Base-by-base conservation (phyloP, 2,797 vertebrate genomes). In the Balearica regulorum region DNA sequence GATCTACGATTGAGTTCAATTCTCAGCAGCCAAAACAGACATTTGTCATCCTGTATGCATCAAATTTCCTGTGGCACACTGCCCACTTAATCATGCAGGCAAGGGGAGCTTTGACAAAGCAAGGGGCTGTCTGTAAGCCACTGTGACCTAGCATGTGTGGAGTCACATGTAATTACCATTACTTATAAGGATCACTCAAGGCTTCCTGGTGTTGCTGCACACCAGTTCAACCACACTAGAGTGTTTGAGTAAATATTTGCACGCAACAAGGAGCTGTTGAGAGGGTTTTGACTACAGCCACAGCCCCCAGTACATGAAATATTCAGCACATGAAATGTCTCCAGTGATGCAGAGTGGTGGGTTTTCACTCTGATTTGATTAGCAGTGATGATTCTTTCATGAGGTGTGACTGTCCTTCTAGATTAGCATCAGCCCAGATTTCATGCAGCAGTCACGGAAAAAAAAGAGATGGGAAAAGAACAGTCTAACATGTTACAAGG, bases 311-410 rank as follows among this genome's bases (percentile, higher is more conserved):
- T 94, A 97, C 98, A 99, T 99, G 97, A 99, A 99, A 99, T 99
- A 99, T 99, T 99, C 98, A 99, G 98, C 96, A 95, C 89, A 44
- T 97, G 97, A 98, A 98, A 98, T 95, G 97, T 97, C 97, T 98
- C 97, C 95, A 97, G 97, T 95, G 98, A 98, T 98, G 98, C 98
- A 96, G 97, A 97, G 98, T 98, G 97, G 98, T 98, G 98, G 97
- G 98, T 98, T 99, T 99, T 99, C 98, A 97, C 98, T 99, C 98
- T 98, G 98, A 99, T 99, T 99, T 99, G 99, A 99, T 99, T 98
- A 99, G 98, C 98, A 98, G 98, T 98, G 98, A 99, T 99, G 98
- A 99, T 99, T 99, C 98, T 99, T 99, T 99, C 98, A 99, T 99
- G 99, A 99, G 98, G 98, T 98, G 97, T 98, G 98, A 98, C 98